These are phyloP conservation scores for Leucosticte australis DNA, from an alignment of 2,113 vertebrate species.

Conservation along the genomic window DNA sequence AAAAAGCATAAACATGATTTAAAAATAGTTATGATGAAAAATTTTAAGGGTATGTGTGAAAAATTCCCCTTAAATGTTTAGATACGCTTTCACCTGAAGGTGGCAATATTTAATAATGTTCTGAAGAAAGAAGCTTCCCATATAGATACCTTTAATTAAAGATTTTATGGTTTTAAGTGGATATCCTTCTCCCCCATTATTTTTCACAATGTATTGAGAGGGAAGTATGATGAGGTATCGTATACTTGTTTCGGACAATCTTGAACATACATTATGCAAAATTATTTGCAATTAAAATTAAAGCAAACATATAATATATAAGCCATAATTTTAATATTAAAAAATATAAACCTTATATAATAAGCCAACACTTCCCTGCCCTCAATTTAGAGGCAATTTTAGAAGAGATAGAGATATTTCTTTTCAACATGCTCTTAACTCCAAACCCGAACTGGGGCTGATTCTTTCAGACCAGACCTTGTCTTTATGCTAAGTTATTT, in stretches of 20 bases:
- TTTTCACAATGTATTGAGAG: constrained; percentile 6
- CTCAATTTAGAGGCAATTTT: constrained; percentile 23
- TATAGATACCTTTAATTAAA: constrained; percentile 63
- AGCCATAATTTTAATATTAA: neutral
- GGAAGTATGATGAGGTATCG: neutral
- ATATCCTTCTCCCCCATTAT: neutral
- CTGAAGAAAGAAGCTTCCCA: neutral
- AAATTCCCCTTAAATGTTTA: neutral
- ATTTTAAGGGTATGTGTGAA: neutral
- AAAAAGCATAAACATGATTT: neutral
- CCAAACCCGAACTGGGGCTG: neutral
- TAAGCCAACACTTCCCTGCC: neutral
- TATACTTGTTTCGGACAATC: constrained; percentile 9
- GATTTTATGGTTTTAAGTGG: constrained; percentile 48
- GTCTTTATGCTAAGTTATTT: constrained; percentile 4
- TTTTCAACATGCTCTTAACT: neutral
- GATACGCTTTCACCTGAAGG: constrained; percentile 65
- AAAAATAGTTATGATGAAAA: neutral
- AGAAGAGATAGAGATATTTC: neutral
- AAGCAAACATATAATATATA: constrained; percentile 6
- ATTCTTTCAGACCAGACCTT: neutral
- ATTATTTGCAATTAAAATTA: constrained; percentile 47
- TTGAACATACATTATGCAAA: neutral
- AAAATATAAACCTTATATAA: neutral
- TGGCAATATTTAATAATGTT: constrained; percentile 78